Conservation (phyloP, 2,888 invertebrate species). For the Atherix ibis region DNA sequence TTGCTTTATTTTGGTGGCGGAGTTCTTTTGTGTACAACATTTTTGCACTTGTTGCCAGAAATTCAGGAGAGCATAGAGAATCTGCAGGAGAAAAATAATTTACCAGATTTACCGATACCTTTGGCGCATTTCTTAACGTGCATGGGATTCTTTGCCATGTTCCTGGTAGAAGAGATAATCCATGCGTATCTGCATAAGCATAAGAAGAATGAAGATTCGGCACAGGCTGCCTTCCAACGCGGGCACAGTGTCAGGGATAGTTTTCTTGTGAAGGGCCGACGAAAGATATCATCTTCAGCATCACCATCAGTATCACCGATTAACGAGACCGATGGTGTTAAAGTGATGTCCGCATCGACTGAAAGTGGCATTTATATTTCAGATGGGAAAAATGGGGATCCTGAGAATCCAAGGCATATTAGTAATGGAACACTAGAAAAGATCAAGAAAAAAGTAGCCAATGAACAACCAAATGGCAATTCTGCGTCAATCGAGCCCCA, state of each 20-base stretch:
- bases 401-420: slow-evolving; percentile 1
- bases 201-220: slow-evolving; percentile 24
- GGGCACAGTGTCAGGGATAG: slow-evolving; percentile 25
- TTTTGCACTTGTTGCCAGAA: slow-evolving; percentile 67
- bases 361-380: not conserved
- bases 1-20: slow-evolving; percentile 74
- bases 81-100: slow-evolving; percentile 29
- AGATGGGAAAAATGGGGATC: slow-evolving; percentile 5
- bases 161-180: slow-evolving; percentile 63
- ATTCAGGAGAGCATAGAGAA: slow-evolving; percentile 50
- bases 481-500: not conserved
- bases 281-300: no score
- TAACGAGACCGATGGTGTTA: slow-evolving; percentile 2
- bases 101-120: slow-evolving; percentile 42
- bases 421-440: not conserved
- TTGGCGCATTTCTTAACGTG: slow-evolving; percentile 59
- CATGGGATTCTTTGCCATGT: slow-evolving; percentile 59
- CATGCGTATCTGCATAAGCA: slow-evolving; percentile 48
- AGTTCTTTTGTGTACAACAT: slow-evolving; percentile 64
- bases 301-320: no score
- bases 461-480: not conserved
- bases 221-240: slow-evolving; percentile 23
- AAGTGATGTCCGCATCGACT: not conserved
- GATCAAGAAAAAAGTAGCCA: not conserved
- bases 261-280: slow-evolving; percentile 15